phyloP scores from a whole-genome alignment of 2,113 vertebrate genomes.

The Cricetomys ansorgei region DNA sequence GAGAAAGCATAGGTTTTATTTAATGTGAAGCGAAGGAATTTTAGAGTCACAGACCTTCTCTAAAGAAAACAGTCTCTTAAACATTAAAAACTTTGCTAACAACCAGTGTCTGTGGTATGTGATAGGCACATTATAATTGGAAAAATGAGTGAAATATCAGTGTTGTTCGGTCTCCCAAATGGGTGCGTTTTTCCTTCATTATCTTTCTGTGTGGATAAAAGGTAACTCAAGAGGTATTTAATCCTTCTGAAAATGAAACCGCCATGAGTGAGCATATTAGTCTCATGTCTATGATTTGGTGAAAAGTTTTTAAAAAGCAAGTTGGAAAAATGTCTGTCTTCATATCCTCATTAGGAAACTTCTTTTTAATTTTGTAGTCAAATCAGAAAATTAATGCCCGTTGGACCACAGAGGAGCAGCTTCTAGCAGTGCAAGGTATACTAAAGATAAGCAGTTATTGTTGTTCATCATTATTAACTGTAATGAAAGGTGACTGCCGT shows the following conservation, averaged over 20 bases:
- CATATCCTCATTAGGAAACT: constrained; percentile 86
- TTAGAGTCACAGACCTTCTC: constrained; percentile 4
- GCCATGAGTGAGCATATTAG: constrained; percentile 60
- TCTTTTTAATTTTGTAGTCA: constrained; percentile 91
- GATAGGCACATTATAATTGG: constrained; percentile 2
- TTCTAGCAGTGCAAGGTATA: constrained; percentile 99
- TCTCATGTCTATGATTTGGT: constrained; percentile 76
- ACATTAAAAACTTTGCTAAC: constrained; percentile 37
- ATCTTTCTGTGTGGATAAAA: constrained; percentile 63
- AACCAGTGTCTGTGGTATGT: neutral
- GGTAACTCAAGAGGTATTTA: constrained; percentile 54
- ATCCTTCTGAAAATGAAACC: constrained; percentile 62
- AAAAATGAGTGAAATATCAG: neutral
- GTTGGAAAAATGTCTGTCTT: constrained; percentile 82
- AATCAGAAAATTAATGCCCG: constrained; percentile 99
- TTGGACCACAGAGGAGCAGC: constrained; percentile 99
- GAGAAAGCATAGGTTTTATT: neutral
- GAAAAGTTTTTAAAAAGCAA: constrained; percentile 74
- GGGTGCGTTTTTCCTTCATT: constrained; percentile 55
- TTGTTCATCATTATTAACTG: constrained; percentile 72
- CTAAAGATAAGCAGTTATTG: constrained; percentile 80
- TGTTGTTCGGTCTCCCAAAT: constrained; percentile 38
- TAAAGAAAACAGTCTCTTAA: constrained; percentile 26
- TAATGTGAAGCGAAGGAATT: constrained; percentile 34
- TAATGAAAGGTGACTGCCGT: constrained; percentile 53